A percentile compares a stretch with the other conserved stretches of the same genome.
phyloP scores from a whole-genome alignment of 2,797 vertebrate species.

The Argya squamiceps region DNA sequence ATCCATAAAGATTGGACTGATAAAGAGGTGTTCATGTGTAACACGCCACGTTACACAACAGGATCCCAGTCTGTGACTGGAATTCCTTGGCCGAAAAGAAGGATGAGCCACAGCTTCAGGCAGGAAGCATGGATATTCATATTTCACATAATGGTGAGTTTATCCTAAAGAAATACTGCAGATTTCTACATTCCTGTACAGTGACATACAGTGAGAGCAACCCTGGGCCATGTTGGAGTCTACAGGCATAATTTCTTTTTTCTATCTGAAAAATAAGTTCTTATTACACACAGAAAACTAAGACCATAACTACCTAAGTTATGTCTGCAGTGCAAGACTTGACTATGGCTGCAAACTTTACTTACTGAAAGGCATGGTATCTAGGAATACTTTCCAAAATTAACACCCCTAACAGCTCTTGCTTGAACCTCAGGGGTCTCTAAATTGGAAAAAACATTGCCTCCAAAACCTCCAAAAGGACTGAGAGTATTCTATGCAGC shows the following conservation, averaged over 20 bases:
- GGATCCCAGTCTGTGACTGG: background rate
- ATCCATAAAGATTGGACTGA: background rate
- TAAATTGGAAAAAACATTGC: background rate
- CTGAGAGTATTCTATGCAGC: conserved; percentile 9
- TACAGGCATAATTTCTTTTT: background rate
- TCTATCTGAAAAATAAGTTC: background rate
- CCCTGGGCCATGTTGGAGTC: background rate
- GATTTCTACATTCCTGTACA: background rate
- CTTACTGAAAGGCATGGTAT: background rate
- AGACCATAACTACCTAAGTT: background rate
- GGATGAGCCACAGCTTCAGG: background rate
- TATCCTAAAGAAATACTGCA: background rate
- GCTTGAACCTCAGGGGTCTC: background rate
- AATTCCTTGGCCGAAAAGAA: background rate
- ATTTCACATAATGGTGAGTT: background rate
- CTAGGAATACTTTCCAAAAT: conserved; percentile 18
- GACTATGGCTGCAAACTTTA: background rate
- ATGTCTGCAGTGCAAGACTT: background rate
- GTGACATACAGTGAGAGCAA: background rate
- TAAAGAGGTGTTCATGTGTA: background rate
- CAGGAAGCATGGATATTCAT: background rate
- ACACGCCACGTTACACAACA: background rate
- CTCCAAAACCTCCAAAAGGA: conserved; percentile 4
- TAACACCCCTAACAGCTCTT: conserved; percentile 22
- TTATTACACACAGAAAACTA: background rate